These are phyloP conservation scores for Cyclopterus lumpus DNA, from an alignment of 2,797 vertebrate species.

Conservation along the genomic window DNA sequence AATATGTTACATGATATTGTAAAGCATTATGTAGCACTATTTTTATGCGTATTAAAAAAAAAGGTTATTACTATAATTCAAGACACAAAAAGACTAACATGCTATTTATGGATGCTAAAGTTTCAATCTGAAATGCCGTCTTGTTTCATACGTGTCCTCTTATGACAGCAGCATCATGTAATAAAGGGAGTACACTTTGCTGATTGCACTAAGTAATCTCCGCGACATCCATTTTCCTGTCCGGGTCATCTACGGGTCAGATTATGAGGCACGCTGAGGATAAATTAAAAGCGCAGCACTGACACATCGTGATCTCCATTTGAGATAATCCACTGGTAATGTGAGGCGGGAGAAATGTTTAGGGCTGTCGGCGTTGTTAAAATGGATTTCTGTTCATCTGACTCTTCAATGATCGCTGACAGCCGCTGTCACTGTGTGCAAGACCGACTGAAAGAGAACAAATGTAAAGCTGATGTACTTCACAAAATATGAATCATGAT, in stretches of 20 bases:
- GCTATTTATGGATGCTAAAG: slow-evolving; percentile 2
- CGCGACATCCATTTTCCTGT: slow-evolving; percentile 43
- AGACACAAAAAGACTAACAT: background rate
- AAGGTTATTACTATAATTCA: background rate
- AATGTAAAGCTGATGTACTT: slow-evolving; percentile 39
- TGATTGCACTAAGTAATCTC: slow-evolving; percentile 49
- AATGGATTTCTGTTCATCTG: slow-evolving; percentile 53
- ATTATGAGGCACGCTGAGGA: slow-evolving; percentile 59
- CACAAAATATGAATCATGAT: slow-evolving; percentile 47
- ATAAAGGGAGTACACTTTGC: slow-evolving; percentile 10
- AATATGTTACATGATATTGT: background rate
- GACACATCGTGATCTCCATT: slow-evolving; percentile 64
- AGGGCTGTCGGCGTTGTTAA: slow-evolving; percentile 40
- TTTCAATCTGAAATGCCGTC: slow-evolving; percentile 6
- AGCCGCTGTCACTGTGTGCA: background rate
- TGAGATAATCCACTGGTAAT: slow-evolving; percentile 66
- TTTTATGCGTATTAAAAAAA: background rate
- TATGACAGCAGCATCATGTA: background rate
- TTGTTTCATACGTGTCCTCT: slow-evolving; percentile 8
- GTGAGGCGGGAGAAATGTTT: slow-evolving; percentile 47
- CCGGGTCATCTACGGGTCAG: slow-evolving; percentile 41
- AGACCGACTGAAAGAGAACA: slow-evolving; percentile 6
- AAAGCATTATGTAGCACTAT: background rate
- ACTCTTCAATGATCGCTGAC: slow-evolving; percentile 62
- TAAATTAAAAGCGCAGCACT: slow-evolving; percentile 70